Conservation (phyloP, 1,140 invertebrate species). For the Piezodorus guildinii region DNA sequence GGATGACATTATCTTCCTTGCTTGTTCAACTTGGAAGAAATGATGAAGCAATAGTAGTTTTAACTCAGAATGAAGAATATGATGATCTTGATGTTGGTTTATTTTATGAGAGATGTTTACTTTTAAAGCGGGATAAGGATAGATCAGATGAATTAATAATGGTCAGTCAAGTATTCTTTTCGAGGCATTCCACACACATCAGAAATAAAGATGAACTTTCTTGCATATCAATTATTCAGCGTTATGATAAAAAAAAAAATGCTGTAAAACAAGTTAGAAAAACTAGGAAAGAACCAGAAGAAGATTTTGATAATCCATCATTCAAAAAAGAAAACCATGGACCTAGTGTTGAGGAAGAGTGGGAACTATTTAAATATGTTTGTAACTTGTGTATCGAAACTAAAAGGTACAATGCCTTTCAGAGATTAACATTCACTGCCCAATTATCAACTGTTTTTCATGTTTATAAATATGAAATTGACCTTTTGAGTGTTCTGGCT, state of each 20-base stretch:
- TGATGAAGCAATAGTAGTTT: slow-evolving; percentile 62
- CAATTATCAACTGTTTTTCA: slow-evolving; percentile 54
- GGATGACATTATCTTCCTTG: slow-evolving; percentile 63
- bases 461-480: slow-evolving; percentile 35
- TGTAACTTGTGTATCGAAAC: slow-evolving; percentile 49
- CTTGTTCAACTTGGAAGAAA: slow-evolving; percentile 59
- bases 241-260: slow-evolving; percentile 33
- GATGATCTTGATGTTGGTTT: slow-evolving; percentile 58
- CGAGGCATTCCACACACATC: slow-evolving; percentile 56
- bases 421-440: slow-evolving; percentile 62
- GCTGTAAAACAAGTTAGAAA: slow-evolving; percentile 42
- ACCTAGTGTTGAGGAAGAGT: slow-evolving; percentile 54
- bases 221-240: slow-evolving; percentile 33
- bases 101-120: slow-evolving; percentile 61
- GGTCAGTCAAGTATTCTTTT: slow-evolving; percentile 58
- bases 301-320: slow-evolving; percentile 41
- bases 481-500: slow-evolving; percentile 57
- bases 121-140: slow-evolving; percentile 49
- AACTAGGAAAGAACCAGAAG: slow-evolving; percentile 42
- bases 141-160: slow-evolving; percentile 61
- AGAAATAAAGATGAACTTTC: slow-evolving; percentile 54
- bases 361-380: slow-evolving; percentile 55
- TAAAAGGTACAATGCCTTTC: slow-evolving; percentile 51
- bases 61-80: slow-evolving; percentile 54
- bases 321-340: slow-evolving; percentile 42